Evolutionary conservation across 2,113 vertebrate genomes (phyloP).

Genomic region (Carlito syrichta): DNA sequence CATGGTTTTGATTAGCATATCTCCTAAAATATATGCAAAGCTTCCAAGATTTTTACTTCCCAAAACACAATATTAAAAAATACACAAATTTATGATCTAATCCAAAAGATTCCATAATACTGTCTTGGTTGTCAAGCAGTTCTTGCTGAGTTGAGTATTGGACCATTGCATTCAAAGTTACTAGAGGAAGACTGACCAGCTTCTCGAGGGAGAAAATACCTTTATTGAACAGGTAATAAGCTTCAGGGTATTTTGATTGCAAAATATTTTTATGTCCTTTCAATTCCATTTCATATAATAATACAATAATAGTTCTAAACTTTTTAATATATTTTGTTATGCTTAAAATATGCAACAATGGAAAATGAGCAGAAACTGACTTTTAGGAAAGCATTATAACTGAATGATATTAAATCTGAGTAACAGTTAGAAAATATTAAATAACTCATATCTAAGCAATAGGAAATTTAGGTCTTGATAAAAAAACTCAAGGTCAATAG

Average conservation of each 20-base stretch:
- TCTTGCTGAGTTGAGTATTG: neutral
- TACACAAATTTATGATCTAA: neutral
- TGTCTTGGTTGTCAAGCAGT: neutral
- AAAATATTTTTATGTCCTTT: neutral
- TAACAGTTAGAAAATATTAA: neutral
- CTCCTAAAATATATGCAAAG: neutral
- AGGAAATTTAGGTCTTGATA: neutral
- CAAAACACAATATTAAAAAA: neutral
- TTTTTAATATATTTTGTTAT: neutral
- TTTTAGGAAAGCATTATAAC: neutral
- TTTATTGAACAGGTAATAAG: neutral
- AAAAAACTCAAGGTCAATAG: neutral
- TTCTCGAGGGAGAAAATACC: neutral
- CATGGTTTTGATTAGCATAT: neutral
- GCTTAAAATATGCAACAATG: neutral
- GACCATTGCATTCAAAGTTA: neutral
- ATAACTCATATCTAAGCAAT: neutral
- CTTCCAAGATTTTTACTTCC: neutral
- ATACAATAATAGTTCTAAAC: neutral
- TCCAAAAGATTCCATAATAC: neutral
- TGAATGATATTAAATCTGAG: neutral
- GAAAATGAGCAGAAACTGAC: neutral
- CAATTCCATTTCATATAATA: neutral
- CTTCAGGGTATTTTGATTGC: neutral
- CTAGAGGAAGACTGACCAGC: fast-evolving